phyloP scores from a whole-genome alignment of 2,113 vertebrate species.

The Tor tambroides region DNA sequence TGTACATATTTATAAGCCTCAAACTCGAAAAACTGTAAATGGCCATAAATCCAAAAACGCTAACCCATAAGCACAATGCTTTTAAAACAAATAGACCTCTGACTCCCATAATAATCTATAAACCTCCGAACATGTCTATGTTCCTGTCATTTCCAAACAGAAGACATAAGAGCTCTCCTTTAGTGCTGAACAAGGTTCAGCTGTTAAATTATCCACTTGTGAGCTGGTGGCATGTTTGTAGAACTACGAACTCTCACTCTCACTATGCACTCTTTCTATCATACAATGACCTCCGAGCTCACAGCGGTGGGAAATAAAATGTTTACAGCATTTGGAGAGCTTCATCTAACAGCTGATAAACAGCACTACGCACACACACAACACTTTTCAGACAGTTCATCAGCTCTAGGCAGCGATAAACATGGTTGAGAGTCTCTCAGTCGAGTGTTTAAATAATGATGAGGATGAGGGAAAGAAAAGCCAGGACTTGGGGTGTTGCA shows the following conservation, averaged over 20 bases:
- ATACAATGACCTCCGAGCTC: constrained; percentile 27
- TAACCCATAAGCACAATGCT: background rate
- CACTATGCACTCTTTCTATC: constrained; percentile 9
- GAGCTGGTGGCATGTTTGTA: constrained; percentile 23
- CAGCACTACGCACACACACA: constrained; percentile 15
- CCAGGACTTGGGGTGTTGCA: constrained; percentile 3
- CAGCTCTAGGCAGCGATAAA: constrained; percentile 22
- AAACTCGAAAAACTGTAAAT: background rate
- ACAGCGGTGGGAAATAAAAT: constrained; percentile 21
- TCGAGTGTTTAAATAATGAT: constrained; percentile 21
- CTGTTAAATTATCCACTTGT: constrained; percentile 40
- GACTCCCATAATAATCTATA: constrained; percentile 20
- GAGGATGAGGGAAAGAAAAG: background rate
- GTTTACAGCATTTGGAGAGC: constrained; percentile 34
- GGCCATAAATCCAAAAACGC: background rate
- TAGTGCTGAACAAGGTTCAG: constrained; percentile 4
- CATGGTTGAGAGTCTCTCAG: constrained; percentile 17
- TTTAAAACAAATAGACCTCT: constrained; percentile 9
- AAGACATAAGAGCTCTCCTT: constrained; percentile 16
- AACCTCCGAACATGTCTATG: background rate
- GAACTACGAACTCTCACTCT: constrained; percentile 11
- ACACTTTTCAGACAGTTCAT: constrained; percentile 22
- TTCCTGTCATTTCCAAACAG: background rate
- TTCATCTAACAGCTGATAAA: constrained; percentile 29
- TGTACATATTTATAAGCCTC: constrained; percentile 9